These are phyloP conservation scores for Leptinotarsa undecemlineata DNA, from an alignment of 1,140 invertebrate species.

Conservation along the genomic window DNA sequence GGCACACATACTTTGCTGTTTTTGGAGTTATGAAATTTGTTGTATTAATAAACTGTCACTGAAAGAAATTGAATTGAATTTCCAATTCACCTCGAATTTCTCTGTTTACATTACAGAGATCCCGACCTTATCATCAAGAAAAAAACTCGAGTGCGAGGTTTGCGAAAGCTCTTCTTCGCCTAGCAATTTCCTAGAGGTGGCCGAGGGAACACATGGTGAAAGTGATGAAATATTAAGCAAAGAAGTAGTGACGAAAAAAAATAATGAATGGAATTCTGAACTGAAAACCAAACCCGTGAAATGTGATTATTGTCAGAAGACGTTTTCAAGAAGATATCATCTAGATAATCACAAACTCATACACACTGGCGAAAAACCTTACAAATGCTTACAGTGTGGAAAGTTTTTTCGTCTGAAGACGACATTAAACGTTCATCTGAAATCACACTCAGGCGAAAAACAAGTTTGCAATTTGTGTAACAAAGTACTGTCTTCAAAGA, in stretches of 20 bases:
- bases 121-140: too few relatives aligned
- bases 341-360: slow-evolving; percentile 60
- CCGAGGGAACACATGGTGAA: slow-evolving; percentile 52
- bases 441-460: slow-evolving; percentile 13
- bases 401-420: slow-evolving; percentile 31
- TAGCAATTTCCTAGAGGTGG: neutral
- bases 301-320: slow-evolving; percentile 32
- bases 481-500: slow-evolving; percentile 4
- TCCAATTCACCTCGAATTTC: too few relatives aligned
- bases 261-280: neutral
- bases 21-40: too few relatives aligned
- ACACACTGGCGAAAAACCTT: slow-evolving; percentile 61
- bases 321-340: slow-evolving; percentile 47
- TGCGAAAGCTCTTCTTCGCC: too few relatives aligned
- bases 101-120: too few relatives aligned
- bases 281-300: slow-evolving; percentile 14
- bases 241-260: neutral
- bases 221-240: slow-evolving; percentile 23
- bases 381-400: slow-evolving; percentile 54
- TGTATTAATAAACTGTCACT: too few relatives aligned
- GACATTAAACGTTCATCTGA: slow-evolving; percentile 5
- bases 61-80: too few relatives aligned
- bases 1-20: too few relatives aligned
- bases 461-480: neutral
- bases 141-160: too few relatives aligned